Conservation (phyloP, 2,113 vertebrate genomes). For the Bungarus multicinctus region DNA sequence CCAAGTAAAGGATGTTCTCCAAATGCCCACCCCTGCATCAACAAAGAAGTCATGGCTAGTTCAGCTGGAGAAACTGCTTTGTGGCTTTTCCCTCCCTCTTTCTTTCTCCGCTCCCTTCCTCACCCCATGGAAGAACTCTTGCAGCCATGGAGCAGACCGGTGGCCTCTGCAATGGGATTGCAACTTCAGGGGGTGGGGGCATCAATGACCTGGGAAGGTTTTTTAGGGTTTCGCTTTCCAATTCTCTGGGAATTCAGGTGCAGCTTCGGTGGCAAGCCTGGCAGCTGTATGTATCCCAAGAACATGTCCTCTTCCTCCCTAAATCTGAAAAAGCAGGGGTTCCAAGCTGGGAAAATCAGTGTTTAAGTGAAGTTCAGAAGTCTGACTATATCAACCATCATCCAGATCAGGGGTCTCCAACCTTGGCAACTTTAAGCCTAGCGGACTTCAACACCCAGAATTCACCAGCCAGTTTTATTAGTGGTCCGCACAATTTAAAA, state of each 20-base stretch:
- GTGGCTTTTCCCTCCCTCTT: background rate
- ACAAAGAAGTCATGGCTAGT: constrained; percentile 10
- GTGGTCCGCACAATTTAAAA: no score
- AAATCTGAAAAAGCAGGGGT: background rate
- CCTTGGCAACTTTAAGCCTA: no score
- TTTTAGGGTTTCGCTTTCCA: background rate
- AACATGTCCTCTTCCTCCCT: background rate
- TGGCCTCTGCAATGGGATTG: background rate
- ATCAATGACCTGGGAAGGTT: background rate
- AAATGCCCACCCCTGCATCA: constrained; percentile 55
- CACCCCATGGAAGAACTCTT: background rate
- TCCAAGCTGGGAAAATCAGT: background rate
- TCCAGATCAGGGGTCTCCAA: no score
- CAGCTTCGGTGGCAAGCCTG: background rate
- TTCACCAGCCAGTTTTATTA: no score
- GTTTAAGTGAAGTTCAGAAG: background rate
- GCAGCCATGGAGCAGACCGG: background rate
- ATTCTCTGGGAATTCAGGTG: background rate
- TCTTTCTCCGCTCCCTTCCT: background rate
- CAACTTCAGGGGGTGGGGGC: background rate
- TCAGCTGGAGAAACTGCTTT: background rate
- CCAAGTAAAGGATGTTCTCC: constrained; percentile 68
- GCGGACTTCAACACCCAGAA: no score
- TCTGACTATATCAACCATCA: background rate
- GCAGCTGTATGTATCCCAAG: background rate